Evolutionary conservation across 2,113 vertebrate genomes (phyloP).

Genomic region (Fulmarus glacialis): DNA sequence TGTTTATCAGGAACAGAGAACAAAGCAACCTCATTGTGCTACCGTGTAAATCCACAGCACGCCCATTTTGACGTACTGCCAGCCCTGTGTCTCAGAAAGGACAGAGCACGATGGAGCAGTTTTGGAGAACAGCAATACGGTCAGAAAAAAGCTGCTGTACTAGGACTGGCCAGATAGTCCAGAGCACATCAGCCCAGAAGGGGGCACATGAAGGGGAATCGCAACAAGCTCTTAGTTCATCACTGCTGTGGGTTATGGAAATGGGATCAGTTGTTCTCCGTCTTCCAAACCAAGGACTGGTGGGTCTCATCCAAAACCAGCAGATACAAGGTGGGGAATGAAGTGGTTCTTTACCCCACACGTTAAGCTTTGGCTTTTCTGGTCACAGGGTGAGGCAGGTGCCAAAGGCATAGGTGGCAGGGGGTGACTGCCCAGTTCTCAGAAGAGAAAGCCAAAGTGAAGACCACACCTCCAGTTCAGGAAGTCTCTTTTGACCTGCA

Average conservation of each 20-base stretch:
- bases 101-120: rapidly evolving
- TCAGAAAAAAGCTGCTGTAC: background rate
- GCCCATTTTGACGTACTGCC: background rate
- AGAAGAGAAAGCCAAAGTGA: background rate
- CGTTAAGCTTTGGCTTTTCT: background rate
- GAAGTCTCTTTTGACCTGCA: background rate
- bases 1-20: background rate
- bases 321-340: background rate
- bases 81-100: background rate
- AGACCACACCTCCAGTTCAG: background rate
- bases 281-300: background rate
- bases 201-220: rapidly evolving
- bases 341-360: background rate
- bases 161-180: background rate
- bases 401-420: background rate
- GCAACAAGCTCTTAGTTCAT: rapidly evolving
- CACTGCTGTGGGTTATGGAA: background rate
- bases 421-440: background rate
- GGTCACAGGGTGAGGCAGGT: background rate
- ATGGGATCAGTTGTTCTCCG: background rate
- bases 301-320: background rate
- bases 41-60: rapidly evolving
- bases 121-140: background rate
- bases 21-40: slow-evolving; percentile 10
- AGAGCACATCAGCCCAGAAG: background rate